These are phyloP conservation scores for Apamea sordens DNA, from an alignment of 2,888 invertebrate species.

Conservation along the genomic window DNA sequence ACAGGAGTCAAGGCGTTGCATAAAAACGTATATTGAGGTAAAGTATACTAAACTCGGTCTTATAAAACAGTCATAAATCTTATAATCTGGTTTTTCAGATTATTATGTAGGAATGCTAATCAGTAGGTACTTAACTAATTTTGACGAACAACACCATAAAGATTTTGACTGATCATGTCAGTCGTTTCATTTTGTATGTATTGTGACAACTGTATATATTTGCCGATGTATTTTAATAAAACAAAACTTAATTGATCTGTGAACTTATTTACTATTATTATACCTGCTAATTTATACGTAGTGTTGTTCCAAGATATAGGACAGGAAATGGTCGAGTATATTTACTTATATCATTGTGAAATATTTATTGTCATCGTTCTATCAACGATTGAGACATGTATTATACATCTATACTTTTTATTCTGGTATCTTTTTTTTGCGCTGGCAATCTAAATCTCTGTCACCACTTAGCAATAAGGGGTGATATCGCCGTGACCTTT, in stretches of 20 bases:
- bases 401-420: slow-evolving; percentile 9
- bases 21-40: slow-evolving; percentile 40
- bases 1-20: slow-evolving; percentile 70
- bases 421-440: slow-evolving; percentile 29
- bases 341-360: slow-evolving; percentile 43
- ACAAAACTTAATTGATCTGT: slow-evolving; percentile 65
- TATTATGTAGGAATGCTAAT: background rate
- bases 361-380: slow-evolving; percentile 53
- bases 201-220: slow-evolving; percentile 46
- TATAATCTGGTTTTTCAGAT: background rate
- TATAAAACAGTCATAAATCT: slow-evolving; percentile 4
- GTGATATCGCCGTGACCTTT: slow-evolving; percentile 45
- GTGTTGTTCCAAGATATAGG: slow-evolving; percentile 27
- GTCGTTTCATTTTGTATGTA: background rate
- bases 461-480: slow-evolving; percentile 37
- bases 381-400: slow-evolving; percentile 45
- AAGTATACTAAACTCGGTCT: slow-evolving; percentile 20
- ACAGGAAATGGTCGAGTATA: slow-evolving; percentile 49
- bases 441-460: slow-evolving; percentile 34
- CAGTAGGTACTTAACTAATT: background rate
- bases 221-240: slow-evolving; percentile 64
- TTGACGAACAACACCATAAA: background rate
- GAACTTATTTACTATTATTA: slow-evolving; percentile 71
- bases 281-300: slow-evolving; percentile 47
- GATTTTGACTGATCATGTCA: background rate